Evolutionary conservation across 2,797 vertebrate genomes (phyloP).

Genomic region (Phylloscopus collybita): DNA sequence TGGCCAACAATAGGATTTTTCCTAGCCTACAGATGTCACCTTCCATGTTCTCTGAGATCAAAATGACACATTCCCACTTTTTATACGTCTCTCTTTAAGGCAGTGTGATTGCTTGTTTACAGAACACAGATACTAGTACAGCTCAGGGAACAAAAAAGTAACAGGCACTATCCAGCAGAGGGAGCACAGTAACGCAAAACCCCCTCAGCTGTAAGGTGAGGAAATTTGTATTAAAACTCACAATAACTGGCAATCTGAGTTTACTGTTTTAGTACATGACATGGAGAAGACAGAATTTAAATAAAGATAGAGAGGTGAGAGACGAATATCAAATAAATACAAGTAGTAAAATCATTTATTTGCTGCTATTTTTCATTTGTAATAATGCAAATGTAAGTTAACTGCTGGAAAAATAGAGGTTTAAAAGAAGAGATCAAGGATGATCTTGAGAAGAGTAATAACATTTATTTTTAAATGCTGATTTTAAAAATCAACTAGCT

Average conservation of each 20-base stretch:
- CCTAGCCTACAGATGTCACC: background rate
- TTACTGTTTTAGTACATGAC: background rate
- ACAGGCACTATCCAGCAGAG: conserved; percentile 58
- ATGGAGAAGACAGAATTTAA: background rate
- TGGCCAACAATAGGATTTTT: background rate
- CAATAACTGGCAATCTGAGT: background rate
- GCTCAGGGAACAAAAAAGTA: conserved; percentile 6
- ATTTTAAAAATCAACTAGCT: background rate
- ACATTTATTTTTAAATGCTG: conserved; percentile 3
- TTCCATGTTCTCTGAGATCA: background rate
- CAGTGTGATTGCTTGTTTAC: background rate
- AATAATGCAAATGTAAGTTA: background rate
- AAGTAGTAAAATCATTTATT: background rate
- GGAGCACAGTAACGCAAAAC: conserved; percentile 47
- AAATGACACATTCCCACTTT: background rate
- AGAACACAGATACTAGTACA: background rate
- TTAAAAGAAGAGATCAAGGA: background rate
- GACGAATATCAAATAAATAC: background rate
- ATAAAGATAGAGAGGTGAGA: background rate
- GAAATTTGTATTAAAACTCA: conserved; percentile 13
- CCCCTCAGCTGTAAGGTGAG: background rate
- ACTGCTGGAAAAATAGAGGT: background rate
- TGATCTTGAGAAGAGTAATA: background rate
- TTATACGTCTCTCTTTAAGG: background rate
- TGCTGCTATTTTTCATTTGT: background rate